Conservation (phyloP, 1,140 invertebrate species). For the Eurosta solidaginis region DNA sequence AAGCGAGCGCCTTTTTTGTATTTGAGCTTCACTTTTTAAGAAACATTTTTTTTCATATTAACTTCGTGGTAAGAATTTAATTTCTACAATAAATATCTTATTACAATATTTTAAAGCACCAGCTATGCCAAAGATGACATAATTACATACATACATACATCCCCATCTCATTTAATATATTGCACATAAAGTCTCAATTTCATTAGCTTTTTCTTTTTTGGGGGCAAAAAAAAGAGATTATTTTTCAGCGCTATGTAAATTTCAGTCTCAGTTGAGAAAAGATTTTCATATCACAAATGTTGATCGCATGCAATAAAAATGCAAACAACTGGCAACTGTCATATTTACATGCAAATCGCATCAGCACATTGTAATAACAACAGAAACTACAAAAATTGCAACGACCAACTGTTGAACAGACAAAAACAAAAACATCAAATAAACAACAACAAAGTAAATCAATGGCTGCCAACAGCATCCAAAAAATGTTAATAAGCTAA, state of each 20-base stretch:
- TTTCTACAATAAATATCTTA: too few relatives aligned
- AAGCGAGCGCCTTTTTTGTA: too few relatives aligned
- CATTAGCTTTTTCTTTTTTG: neutral
- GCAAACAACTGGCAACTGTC: constrained; percentile 26
- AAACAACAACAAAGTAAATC: neutral
- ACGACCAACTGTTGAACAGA: neutral
- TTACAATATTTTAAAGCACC: too few relatives aligned
- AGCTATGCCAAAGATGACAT: too few relatives aligned
- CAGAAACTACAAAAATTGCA: neutral
- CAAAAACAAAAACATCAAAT: neutral
- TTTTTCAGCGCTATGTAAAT: constrained; percentile 4
- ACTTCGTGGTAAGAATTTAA: too few relatives aligned
- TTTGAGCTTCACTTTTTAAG: too few relatives aligned
- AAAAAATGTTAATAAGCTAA: neutral
- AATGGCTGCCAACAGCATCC: neutral
- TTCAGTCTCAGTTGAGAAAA: neutral
- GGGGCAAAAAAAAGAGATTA: neutral
- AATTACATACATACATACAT: too few relatives aligned
- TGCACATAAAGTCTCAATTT: neutral
- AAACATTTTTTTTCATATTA: too few relatives aligned
- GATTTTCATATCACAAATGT: constrained; percentile 4
- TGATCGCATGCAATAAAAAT: constrained; percentile 29
- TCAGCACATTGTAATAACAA: constrained; percentile 15
- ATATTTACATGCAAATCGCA: constrained; percentile 25
- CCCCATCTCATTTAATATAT: neutral